A percentile compares a stretch with the other conserved stretches of the same genome.
Evolutionary conservation across 2,797 vertebrate genomes (phyloP).

Genomic region (Fratercula arctica): DNA sequence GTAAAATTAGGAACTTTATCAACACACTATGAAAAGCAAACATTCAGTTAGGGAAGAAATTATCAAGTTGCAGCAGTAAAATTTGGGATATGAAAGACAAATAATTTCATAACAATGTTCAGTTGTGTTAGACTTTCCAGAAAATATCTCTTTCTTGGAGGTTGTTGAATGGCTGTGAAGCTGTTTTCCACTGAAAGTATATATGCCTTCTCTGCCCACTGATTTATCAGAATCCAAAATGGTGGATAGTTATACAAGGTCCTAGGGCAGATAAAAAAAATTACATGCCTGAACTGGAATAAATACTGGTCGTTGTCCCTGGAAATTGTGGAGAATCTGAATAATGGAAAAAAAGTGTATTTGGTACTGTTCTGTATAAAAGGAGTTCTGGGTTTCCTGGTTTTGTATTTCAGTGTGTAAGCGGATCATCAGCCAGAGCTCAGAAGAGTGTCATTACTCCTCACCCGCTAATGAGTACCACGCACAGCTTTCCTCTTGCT

Average conservation of each 20-base stretch:
- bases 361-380: not conserved
- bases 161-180: not conserved
- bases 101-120: not conserved
- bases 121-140: not conserved
- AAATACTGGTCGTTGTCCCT: not conserved
- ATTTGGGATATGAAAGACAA: not conserved
- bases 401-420: not conserved
- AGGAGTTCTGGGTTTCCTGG: not conserved
- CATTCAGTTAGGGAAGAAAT: not conserved
- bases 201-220: not conserved
- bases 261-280: not conserved
- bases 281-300: not conserved
- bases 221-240: not conserved
- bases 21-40: not conserved
- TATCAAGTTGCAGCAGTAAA: not conserved
- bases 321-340: not conserved
- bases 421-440: not conserved
- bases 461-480: not conserved
- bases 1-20: not conserved
- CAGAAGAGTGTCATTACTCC: not conserved
- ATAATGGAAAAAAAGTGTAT: not conserved
- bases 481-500: rapidly evolving
- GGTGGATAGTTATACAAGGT: not conserved
- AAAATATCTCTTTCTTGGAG: not conserved
- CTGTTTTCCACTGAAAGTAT: not conserved